These are phyloP conservation scores for Fundulus diaphanus DNA, from an alignment of 2,797 vertebrate genomes.

Conservation along the genomic window DNA sequence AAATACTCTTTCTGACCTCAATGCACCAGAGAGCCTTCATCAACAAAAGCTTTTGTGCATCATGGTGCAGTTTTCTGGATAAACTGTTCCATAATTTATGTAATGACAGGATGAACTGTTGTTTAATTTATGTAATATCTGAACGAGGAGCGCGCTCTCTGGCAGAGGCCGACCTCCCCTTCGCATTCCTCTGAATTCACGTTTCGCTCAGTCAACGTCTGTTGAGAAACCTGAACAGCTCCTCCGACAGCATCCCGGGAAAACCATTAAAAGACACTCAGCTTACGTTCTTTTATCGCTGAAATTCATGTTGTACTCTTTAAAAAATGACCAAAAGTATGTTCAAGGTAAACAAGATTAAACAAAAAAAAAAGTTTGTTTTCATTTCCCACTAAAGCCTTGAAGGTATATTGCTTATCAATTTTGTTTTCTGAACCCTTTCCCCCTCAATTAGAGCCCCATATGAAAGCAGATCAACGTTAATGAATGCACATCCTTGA, in stretches of 20 bases:
- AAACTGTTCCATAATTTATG: slow-evolving; percentile 70
- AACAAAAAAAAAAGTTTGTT: neutral
- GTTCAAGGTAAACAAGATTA: neutral
- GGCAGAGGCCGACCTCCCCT: slow-evolving; percentile 27
- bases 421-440: neutral
- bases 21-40: slow-evolving; percentile 41
- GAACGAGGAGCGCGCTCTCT: slow-evolving; percentile 49
- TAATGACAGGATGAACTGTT: slow-evolving; percentile 70
- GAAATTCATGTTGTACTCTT: neutral
- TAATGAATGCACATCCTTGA: neutral
- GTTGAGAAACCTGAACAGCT: slow-evolving; percentile 19
- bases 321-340: neutral
- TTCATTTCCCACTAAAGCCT: neutral
- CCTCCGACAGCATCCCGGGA: slow-evolving; percentile 6
- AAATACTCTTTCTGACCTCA: slow-evolving; percentile 48
- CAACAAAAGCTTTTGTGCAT: slow-evolving; percentile 65
- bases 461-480: neutral
- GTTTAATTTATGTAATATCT: slow-evolving; percentile 74
- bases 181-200: slow-evolving; percentile 29
- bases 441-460: neutral
- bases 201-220: slow-evolving; percentile 22
- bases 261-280: neutral
- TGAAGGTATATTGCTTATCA: neutral
- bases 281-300: neutral
- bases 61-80: slow-evolving; percentile 64